Percentiles rank a stretch among this genome's conserved stretches.
These are phyloP conservation scores for Palythoa caribaeorum DNA, from an alignment of 92 coral and sea anemone genomes.

Conservation along the genomic window DNA sequence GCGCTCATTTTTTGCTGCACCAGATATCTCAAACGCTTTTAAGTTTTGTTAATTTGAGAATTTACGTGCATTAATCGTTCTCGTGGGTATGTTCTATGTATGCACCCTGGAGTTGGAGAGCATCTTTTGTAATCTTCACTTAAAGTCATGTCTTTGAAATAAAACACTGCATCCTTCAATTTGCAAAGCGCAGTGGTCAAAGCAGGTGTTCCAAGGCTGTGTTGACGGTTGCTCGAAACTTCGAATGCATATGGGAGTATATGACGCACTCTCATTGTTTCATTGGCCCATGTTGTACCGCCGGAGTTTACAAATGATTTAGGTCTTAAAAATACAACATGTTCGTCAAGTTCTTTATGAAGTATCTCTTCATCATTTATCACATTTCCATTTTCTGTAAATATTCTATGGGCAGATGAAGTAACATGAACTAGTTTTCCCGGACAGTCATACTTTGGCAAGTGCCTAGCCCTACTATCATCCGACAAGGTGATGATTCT, in stretches of 20 bases:
- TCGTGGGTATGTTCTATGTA: background rate
- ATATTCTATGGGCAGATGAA: conserved; percentile 2
- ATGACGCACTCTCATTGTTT: background rate
- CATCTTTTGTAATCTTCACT: background rate
- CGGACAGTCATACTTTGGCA: conserved; percentile 7
- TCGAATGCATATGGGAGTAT: background rate
- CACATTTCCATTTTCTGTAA: background rate
- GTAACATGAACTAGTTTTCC: background rate
- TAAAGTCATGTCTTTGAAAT: background rate
- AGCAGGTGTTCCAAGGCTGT: background rate
- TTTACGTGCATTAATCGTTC: background rate
- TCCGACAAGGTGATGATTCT: background rate
- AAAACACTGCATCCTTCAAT: background rate
- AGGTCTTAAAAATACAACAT: conserved; percentile 1
- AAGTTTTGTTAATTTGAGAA: background rate
- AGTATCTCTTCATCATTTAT: conserved; percentile 3
- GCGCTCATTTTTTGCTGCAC: background rate
- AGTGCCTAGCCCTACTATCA: background rate
- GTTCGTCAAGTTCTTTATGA: background rate
- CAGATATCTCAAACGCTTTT: background rate
- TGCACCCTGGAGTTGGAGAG: background rate
- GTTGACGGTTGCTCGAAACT: background rate
- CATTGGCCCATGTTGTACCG: background rate
- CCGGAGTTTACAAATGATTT: background rate
- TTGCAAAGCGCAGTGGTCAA: background rate